Evolutionary conservation across 2,797 vertebrate species (phyloP), one percentile per base, ranked within the genome.

Genomic region (Acipenser transmontanus): DNA sequence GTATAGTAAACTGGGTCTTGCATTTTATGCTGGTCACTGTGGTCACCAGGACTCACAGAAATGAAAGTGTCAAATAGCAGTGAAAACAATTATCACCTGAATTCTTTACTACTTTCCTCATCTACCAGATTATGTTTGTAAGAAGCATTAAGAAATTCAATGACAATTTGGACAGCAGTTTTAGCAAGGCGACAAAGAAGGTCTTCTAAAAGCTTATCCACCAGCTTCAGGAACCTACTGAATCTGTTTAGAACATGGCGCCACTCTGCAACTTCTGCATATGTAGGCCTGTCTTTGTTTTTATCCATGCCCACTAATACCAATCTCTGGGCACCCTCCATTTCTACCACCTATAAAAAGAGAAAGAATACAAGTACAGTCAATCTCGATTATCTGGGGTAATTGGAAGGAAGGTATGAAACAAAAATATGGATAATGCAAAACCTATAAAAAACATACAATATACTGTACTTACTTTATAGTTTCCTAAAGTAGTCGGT

Each of bases 191-290:
- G 76, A 49, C 78, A 76, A 47, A 80, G 71, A 61, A 81, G 65
- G 66, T 86, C 81, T 69, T 85, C 81, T 68, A 87, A 86, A 6
- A 88, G 66, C 66, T 63, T 74, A 71, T 88, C 87, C 10, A 82
- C 66, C 60, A 87, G 70, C 10, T 14, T 70, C 14, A 86, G 69
- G 71, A 86, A 85, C 6, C 68, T 74, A 50, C 68, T 20, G 17
- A 79, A 71, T 0, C 20, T 70, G 12, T 74, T 68, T 56, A 84
- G 68, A 11, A 85, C 59, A 34, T 11, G 69, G 14, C 78, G 68
- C 66, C 73, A 82, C 14, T 68, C 49, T 8, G 78, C 72, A 61
- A 82, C 50, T 66, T 83, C 76, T 11, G 71, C 71, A 66, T 84
- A 75, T 11, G 66, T 57, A 59, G 61, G 71, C 6, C 67, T 75